phyloP scores from a whole-genome alignment of 2,113 vertebrate genomes.

The Ochotona princeps region DNA sequence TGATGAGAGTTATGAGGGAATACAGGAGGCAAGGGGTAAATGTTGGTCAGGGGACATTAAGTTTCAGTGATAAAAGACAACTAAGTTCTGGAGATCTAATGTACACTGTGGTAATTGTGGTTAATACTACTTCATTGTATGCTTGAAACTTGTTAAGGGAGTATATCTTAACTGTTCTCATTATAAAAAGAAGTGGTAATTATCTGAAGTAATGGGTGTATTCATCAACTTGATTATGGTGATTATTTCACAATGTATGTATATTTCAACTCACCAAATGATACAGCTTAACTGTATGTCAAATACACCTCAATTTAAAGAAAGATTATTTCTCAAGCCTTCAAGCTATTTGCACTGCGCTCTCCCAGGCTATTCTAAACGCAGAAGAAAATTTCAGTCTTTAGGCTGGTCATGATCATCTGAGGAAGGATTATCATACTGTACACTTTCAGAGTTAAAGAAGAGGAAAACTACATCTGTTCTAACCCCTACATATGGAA shows the following conservation, averaged over 20 bases:
- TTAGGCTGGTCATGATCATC: background rate
- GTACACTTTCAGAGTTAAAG: slow-evolving; percentile 44
- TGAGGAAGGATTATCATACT: background rate
- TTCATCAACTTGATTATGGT: slow-evolving; percentile 12
- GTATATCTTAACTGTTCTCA: background rate
- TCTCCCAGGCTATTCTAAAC: slow-evolving; percentile 1
- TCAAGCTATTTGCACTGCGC: slow-evolving; percentile 29
- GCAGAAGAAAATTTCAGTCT: slow-evolving; percentile 52
- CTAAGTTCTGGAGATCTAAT: background rate
- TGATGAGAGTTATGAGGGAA: background rate
- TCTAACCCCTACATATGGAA: slow-evolving; percentile 7
- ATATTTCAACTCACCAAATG: background rate
- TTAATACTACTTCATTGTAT: background rate
- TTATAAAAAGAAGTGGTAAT: background rate
- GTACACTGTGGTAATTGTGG: background rate
- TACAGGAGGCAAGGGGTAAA: background rate
- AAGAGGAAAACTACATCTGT: background rate
- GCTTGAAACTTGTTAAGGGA: background rate
- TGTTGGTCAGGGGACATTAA: background rate
- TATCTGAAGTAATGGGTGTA: background rate
- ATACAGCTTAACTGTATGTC: background rate
- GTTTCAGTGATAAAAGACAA: background rate
- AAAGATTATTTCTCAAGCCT: background rate
- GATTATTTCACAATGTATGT: background rate
- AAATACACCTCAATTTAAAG: background rate